These are phyloP conservation scores for Cygnus olor DNA, from an alignment of 2,797 vertebrate species.

Conservation along the genomic window DNA sequence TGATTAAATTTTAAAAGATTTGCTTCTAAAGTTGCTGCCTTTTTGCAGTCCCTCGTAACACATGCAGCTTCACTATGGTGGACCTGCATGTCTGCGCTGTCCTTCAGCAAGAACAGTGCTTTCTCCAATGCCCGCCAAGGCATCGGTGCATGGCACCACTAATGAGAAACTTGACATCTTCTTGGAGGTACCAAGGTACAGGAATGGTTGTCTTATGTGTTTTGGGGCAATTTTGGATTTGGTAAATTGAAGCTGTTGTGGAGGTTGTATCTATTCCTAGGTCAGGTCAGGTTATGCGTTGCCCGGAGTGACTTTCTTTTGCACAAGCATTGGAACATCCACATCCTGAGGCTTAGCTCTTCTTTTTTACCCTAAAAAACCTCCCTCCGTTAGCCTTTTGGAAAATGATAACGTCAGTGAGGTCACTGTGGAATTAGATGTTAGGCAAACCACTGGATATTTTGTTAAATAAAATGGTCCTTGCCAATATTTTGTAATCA, in stretches of 20 bases:
- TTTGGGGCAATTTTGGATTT: neutral
- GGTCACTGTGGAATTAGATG: conserved; percentile 45
- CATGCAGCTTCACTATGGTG: fast-evolving
- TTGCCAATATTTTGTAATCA: conserved; percentile 49
- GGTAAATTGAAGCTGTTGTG: neutral
- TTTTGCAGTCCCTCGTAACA: neutral
- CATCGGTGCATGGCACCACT: neutral
- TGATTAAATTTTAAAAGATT: neutral
- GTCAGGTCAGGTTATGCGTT: conserved; percentile 34
- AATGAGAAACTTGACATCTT: neutral
- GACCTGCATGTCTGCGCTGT: neutral
- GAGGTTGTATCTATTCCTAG: neutral
- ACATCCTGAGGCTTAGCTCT: conserved; percentile 39
- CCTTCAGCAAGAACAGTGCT: neutral
- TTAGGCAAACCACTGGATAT: conserved; percentile 57
- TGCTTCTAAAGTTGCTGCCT: neutral
- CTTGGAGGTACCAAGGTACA: neutral
- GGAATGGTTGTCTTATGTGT: neutral
- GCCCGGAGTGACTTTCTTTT: conserved; percentile 24
- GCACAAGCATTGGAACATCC: conserved; percentile 16
- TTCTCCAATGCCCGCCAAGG: neutral
- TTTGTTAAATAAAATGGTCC: conserved; percentile 47
- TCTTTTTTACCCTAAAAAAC: conserved; percentile 57
- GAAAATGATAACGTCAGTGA: conserved; percentile 60
- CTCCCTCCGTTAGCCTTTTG: conserved; percentile 26